Conservation (phyloP, 1,140 invertebrate species). For the Zaprionus capensis region DNA sequence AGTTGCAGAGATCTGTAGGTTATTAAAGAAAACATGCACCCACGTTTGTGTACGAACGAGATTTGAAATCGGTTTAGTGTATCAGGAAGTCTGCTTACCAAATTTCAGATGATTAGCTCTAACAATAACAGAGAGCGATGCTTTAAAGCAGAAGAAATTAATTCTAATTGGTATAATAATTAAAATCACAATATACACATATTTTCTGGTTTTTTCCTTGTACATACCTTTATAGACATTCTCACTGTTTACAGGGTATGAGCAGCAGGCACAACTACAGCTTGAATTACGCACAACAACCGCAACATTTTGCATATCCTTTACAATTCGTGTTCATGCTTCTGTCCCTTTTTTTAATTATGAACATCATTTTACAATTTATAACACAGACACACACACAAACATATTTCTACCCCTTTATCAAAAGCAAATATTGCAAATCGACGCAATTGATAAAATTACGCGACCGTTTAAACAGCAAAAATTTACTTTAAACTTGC, state of each 20-base stretch:
- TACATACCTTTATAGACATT: not conserved
- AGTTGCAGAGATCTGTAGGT: not conserved
- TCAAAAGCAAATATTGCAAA: slow-evolving; percentile 60
- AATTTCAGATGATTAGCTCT: not conserved
- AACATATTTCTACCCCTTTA: slow-evolving; percentile 25
- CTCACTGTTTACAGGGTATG: not conserved
- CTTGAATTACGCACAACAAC: slow-evolving; percentile 7
- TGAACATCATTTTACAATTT: slow-evolving; percentile 41
- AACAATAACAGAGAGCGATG: not conserved
- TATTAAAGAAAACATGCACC: not conserved
- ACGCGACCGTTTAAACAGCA: slow-evolving; percentile 23
- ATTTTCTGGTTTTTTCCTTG: not conserved
- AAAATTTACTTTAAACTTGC: not conserved
- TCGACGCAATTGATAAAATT: slow-evolving; percentile 54
- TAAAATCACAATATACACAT: no score
- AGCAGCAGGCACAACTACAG: not conserved
- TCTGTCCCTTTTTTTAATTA: slow-evolving; percentile 3
- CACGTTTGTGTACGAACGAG: not conserved
- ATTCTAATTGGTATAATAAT: no score
- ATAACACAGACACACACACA: slow-evolving; percentile 10
- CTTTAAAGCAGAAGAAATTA: not conserved
- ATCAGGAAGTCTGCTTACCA: not conserved
- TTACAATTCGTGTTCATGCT: slow-evolving; percentile 10
- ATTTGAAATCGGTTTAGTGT: not conserved
- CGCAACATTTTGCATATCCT: not conserved